Conservation (phyloP, 2,888 invertebrate species). For the Tipula lateralis region DNA sequence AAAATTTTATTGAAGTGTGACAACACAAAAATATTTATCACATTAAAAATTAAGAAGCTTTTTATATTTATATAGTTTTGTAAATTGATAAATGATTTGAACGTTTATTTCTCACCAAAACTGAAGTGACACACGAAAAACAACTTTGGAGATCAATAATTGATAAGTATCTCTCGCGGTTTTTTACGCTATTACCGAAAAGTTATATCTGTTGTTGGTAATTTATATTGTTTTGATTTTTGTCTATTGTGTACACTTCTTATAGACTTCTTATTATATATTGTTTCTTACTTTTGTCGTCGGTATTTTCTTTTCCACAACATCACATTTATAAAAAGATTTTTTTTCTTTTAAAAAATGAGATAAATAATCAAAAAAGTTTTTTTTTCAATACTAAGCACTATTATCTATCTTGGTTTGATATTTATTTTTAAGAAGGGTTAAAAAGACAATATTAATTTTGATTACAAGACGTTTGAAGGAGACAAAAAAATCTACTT, state of each 20-base stretch:
- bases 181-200: background rate
- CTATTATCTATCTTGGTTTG: background rate
- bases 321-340: background rate
- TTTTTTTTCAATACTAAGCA: background rate
- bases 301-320: background rate
- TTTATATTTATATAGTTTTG: background rate
- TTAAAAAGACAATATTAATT: background rate
- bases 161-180: slow-evolving; percentile 24
- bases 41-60: slow-evolving; percentile 1
- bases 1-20: slow-evolving; percentile 19
- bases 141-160: slow-evolving; percentile 3
- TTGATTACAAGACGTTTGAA: background rate
- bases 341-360: background rate
- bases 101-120: background rate
- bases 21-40: slow-evolving; percentile 14
- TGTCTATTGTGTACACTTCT: background rate
- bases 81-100: background rate
- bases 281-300: background rate
- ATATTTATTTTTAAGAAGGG: background rate
- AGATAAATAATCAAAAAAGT: background rate
- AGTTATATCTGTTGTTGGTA: no score
- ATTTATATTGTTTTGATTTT: slow-evolving; percentile 20
- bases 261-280: background rate
- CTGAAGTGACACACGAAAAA: background rate
- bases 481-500: background rate